These are phyloP conservation scores for Sebastiscus albofasciatus DNA, from an alignment of 2,797 vertebrate species.

Conservation along the genomic window DNA sequence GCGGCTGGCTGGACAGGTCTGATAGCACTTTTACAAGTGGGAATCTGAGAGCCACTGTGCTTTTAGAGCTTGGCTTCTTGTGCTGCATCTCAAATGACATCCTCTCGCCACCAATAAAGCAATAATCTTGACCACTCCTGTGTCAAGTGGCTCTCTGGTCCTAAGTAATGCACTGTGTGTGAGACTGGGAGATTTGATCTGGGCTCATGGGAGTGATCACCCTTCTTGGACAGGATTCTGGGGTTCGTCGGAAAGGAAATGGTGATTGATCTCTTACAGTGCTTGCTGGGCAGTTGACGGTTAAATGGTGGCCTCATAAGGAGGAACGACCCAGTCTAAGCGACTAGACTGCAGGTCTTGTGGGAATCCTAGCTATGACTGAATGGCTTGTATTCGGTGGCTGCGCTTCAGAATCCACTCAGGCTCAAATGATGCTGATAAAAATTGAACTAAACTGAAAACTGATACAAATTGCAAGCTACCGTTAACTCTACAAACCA, in stretches of 20 bases:
- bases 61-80: conserved; percentile 70
- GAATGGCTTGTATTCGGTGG: conserved; percentile 13
- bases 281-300: conserved; percentile 25
- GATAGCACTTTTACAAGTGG: conserved; percentile 71
- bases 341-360: background rate
- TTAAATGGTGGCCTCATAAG: conserved; percentile 11
- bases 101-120: conserved; percentile 68
- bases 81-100: conserved; percentile 74
- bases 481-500: background rate
- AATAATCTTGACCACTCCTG: conserved; percentile 74
- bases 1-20: conserved; percentile 61
- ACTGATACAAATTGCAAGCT: conserved; percentile 8
- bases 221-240: conserved; percentile 37
- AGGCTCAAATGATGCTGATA: conserved; percentile 8
- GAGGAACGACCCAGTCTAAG: conserved; percentile 10
- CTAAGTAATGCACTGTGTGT: conserved; percentile 62
- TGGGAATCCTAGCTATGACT: conserved; percentile 21
- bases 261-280: conserved; percentile 34
- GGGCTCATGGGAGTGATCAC: conserved; percentile 39
- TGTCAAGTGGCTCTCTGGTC: conserved; percentile 62
- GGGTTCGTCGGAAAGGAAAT: conserved; percentile 34
- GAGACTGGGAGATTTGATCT: conserved; percentile 60
- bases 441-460: conserved; percentile 27
- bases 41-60: conserved; percentile 68
- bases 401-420: background rate